Conservation (phyloP, 30 jellyfish, hydroid and myxozoan species). For the Chironex yamaguchii region DNA sequence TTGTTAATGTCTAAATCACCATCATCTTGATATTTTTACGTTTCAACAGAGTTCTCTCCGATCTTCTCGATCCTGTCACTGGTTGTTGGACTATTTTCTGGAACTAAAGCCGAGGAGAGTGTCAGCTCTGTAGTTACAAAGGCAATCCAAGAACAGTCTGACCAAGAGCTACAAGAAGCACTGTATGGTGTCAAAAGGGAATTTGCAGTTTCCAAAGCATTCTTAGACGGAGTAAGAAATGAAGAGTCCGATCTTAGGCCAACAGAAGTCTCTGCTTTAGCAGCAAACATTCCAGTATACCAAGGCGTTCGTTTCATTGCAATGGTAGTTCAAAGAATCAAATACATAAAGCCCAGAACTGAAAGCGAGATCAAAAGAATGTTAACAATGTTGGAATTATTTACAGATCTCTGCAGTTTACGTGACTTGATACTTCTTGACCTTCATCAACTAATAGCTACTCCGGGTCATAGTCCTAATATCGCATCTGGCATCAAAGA, state of each 20-base stretch:
- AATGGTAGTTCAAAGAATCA: neutral
- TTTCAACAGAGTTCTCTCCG: too few relatives aligned
- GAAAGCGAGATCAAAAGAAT: neutral
- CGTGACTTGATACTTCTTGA: neutral
- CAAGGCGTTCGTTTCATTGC: neutral
- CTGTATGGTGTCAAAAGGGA: neutral
- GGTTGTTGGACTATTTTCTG: neutral
- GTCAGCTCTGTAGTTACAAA: neutral
- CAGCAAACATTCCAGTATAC: neutral
- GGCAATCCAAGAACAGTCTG: neutral
- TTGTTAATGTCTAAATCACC: too few relatives aligned
- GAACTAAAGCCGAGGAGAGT: neutral
- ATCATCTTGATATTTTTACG: too few relatives aligned
- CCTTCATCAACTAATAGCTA: neutral
- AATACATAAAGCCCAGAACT: neutral
- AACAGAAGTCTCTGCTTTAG: neutral
- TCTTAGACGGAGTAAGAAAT: neutral
- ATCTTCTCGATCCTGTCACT: neutral
- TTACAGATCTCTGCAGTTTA: neutral
- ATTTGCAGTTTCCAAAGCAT: neutral
- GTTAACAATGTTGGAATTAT: neutral
- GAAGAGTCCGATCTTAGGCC: neutral
- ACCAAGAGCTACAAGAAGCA: neutral
- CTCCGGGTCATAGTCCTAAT: neutral
- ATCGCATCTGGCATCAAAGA: neutral